phyloP scores from a whole-genome alignment of 2,113 vertebrate species.

The Pleuronectes platessa region DNA sequence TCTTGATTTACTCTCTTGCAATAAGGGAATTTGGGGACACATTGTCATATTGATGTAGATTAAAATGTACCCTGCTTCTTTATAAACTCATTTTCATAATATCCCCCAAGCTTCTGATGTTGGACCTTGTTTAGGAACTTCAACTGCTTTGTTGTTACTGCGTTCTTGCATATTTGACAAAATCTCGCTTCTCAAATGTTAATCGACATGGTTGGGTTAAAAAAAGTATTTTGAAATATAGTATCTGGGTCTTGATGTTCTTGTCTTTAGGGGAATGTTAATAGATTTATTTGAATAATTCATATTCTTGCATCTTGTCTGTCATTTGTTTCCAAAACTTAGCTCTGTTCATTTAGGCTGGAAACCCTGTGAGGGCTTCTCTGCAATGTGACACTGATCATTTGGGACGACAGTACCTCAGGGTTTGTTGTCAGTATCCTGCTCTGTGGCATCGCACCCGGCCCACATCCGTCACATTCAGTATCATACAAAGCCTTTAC shows the following conservation, averaged over 20 bases:
- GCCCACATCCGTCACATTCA: slow-evolving; percentile 59
- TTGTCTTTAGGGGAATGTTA: slow-evolving; percentile 41
- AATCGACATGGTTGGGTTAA: slow-evolving; percentile 36
- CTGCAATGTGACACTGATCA: slow-evolving; percentile 47
- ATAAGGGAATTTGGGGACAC: slow-evolving; percentile 6
- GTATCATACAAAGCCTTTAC: slow-evolving; percentile 32
- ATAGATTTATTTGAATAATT: slow-evolving; percentile 56
- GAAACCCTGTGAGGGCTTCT: slow-evolving; percentile 12
- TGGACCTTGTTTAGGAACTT: slow-evolving; percentile 40
- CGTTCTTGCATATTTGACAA: slow-evolving; percentile 50
- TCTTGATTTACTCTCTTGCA: neutral
- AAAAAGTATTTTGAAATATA: slow-evolving; percentile 35
- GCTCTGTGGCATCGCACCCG: slow-evolving; percentile 43
- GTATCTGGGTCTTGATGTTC: slow-evolving; percentile 47
- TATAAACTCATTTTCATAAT: slow-evolving; percentile 27
- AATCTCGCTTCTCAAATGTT: slow-evolving; percentile 52
- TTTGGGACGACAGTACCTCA: slow-evolving; percentile 40
- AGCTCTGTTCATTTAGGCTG: slow-evolving; percentile 28
- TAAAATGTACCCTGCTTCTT: slow-evolving; percentile 36
- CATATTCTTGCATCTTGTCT: slow-evolving; percentile 49
- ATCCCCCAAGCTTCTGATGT: slow-evolving; percentile 32
- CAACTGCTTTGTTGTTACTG: slow-evolving; percentile 40
- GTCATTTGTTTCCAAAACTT: slow-evolving; percentile 44
- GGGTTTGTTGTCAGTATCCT: slow-evolving; percentile 46
- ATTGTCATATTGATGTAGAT: slow-evolving; percentile 38